Evolutionary conservation across 2,113 vertebrate genomes (phyloP).

Genomic region (Lasiurus borealis): DNA sequence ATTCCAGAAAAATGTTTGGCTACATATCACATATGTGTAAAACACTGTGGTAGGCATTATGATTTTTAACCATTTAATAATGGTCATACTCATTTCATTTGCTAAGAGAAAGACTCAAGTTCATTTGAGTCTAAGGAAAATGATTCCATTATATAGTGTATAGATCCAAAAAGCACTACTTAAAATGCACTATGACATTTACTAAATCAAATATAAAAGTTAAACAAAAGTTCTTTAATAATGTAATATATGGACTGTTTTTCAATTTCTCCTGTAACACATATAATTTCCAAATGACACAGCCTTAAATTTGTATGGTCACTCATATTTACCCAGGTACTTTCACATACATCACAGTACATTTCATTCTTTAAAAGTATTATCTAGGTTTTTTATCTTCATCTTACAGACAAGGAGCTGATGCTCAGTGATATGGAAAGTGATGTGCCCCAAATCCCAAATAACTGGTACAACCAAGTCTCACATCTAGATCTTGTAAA

Average conservation of each 20-base stretch:
- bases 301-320: background rate
- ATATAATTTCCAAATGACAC: background rate
- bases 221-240: background rate
- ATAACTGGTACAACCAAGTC: background rate
- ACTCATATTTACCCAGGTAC: background rate
- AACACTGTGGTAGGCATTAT: background rate
- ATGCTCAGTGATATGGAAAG: background rate
- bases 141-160: background rate
- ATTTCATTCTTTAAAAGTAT: background rate
- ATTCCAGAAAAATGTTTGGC: background rate
- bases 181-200: background rate
- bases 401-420: background rate
- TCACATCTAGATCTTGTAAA: background rate
- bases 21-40: background rate
- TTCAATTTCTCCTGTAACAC: background rate
- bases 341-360: background rate
- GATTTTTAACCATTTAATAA: conserved; percentile 2
- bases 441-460: background rate
- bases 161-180: background rate
- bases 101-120: conserved; percentile 22
- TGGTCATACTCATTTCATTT: background rate
- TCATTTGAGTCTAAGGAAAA: background rate
- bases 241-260: background rate
- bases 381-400: background rate
- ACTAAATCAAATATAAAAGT: background rate